These are phyloP conservation scores for Dinoponera quadriceps DNA, from an alignment of 1,140 invertebrate genomes.

Conservation along the genomic window DNA sequence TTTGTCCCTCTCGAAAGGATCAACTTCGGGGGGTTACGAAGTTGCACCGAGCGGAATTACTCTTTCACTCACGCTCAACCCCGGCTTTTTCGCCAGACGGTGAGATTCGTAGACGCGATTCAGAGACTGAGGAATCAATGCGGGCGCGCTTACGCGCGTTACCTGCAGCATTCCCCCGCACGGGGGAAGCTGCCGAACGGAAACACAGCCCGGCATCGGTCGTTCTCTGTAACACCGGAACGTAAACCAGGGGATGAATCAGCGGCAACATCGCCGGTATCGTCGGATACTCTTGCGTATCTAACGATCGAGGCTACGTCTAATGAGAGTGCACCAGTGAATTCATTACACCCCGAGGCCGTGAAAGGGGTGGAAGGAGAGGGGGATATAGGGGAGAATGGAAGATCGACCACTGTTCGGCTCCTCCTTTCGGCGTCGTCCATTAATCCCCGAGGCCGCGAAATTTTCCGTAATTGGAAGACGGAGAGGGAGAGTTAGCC, in stretches of 20 bases:
- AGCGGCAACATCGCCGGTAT: background rate
- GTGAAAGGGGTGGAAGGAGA: too few species aligned
- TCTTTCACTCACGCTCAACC: constrained; percentile 50
- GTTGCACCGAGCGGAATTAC: too few species aligned
- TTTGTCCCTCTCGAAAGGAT: background rate
- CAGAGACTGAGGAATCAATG: constrained; percentile 54
- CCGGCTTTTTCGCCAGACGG: constrained; percentile 40
- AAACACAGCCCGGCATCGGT: background rate
- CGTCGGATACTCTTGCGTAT: background rate
- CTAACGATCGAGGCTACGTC: constrained; percentile 20
- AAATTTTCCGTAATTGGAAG: constrained; percentile 49
- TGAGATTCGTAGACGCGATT: constrained; percentile 18
- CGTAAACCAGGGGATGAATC: constrained; percentile 11
- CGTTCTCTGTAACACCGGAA: background rate
- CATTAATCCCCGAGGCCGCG: constrained; percentile 31
- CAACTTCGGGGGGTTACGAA: background rate
- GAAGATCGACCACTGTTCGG: constrained; percentile 31
- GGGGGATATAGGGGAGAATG: constrained; percentile 1
- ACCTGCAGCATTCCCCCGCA: background rate
- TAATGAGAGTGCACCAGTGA: constrained; percentile 28
- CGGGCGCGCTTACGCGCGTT: constrained; percentile 32
- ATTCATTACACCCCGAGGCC: constrained; percentile 49
- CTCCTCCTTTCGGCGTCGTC: constrained; percentile 39
- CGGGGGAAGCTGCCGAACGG: background rate
- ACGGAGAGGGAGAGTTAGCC: constrained; percentile 46